Evolutionary conservation across 2,888 invertebrate species (phyloP).

Genomic region (Anodontia alba): DNA sequence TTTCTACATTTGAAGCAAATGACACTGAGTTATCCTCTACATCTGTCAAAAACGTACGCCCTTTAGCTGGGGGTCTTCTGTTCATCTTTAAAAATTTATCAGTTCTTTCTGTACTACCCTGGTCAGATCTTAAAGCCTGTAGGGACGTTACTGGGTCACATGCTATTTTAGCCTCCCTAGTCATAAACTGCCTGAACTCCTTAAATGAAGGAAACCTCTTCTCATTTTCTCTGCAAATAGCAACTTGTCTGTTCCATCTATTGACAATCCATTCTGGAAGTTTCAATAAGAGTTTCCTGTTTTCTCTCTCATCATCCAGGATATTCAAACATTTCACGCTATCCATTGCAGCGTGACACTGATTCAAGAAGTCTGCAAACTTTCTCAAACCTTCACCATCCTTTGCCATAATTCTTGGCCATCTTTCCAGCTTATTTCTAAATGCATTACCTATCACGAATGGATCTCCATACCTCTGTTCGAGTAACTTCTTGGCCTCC

Average conservation of each 20-base stretch:
- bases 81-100: not conserved
- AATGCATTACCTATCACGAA: conserved; percentile 54
- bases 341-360: conserved; percentile 44
- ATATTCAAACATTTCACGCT: conserved; percentile 18
- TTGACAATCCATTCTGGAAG: conserved; percentile 49
- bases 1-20: not conserved
- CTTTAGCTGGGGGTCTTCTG: not conserved
- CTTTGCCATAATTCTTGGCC: conserved; percentile 45
- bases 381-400: conserved; percentile 31
- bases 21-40: not conserved
- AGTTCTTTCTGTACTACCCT: not conserved
- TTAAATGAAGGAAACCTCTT: conserved; percentile 41
- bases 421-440: conserved; percentile 50
- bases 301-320: conserved; percentile 53
- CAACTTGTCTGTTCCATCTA: conserved; percentile 43
- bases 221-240: conserved; percentile 13
- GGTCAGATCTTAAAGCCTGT: conserved; percentile 10
- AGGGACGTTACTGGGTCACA: conserved; percentile 56
- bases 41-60: not conserved
- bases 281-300: conserved; percentile 51
- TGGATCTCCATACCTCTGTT: conserved; percentile 55
- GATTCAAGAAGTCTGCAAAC: conserved; percentile 53
- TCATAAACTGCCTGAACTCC: conserved; percentile 42
- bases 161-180: conserved; percentile 52
- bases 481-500: conserved; percentile 42